Base-by-base conservation (phyloP, 2,113 vertebrate genomes). In the Lasiurus cinereus region DNA sequence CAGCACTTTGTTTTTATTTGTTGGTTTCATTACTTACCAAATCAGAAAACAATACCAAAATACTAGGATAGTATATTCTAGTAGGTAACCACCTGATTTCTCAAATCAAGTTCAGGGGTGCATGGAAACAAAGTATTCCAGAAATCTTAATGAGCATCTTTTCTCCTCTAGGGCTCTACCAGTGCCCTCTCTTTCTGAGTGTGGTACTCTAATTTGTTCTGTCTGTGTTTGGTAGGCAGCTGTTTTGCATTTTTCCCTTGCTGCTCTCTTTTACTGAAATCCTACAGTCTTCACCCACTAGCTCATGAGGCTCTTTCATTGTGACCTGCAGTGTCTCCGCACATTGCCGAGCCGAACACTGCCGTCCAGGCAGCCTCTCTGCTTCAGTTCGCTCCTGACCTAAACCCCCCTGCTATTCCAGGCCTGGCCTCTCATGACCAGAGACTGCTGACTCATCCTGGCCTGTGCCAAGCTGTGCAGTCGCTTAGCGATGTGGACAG, bases 391-490 rank as follows among this genome's bases (percentile, higher is more conserved):
- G 97, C 97, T 98, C 97, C 98, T 98, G 97, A 97, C 96, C 97
- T 98, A 96, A 98, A 93, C 97, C 97, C 96, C 96, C 93, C 97
- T 97, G 94, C 97, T 97, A 50, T 97, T 97, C 97, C 97, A 98
- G 97, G 97, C 97, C 98, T 98, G 98, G 98, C 96, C 97, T 97
- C 92, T 98, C 97, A 93, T 98, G 96, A 98, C 96, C 97, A 98
- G 97, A 97, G 97, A 94, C 98, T 97, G 98, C 95, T 98, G 97
- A 98, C 98, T 98, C 98, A 98, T 97, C 1, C 27, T 87, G 78
- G 7, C 0, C 96, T 93, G 97, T 98, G 98, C 98, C 98, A 98
- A 98, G 96, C 97, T 96, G 90, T 92, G 95, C 96, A 94, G 85
- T 97, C 97, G 96, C 90, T 98, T 97, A 97, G 97, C 96, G 96